Percentiles rank a stretch among this genome's conserved stretches.
phyloP scores from a whole-genome alignment of 30 jellyfish, hydroid and myxozoan genomes.

The Aurelia sp. region DNA sequence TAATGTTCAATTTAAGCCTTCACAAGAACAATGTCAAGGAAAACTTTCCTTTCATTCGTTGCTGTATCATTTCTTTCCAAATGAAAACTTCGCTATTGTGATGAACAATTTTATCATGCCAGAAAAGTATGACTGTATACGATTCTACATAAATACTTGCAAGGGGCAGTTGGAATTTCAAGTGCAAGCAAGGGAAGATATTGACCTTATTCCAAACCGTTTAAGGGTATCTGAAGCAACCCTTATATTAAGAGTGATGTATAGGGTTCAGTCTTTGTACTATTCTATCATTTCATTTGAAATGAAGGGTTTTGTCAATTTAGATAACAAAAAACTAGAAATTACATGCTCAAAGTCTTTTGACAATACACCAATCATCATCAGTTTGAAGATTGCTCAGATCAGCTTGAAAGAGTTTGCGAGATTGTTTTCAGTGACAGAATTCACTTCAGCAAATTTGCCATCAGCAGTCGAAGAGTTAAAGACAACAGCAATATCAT shows the following conservation, averaged over 20 bases:
- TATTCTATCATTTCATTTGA: conserved; percentile 59
- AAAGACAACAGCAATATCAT: conserved; percentile 52
- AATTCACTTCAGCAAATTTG: conserved; percentile 51
- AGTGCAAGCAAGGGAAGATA: conserved; percentile 74
- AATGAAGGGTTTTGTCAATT: conserved; percentile 66
- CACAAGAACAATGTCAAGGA: conserved; percentile 67
- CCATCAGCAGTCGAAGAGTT: conserved; percentile 86
- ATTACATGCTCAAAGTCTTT: conserved; percentile 54
- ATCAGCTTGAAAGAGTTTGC: conserved; percentile 74
- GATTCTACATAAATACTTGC: conserved; percentile 74
- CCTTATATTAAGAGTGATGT: conserved; percentile 49
- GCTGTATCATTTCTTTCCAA: conserved; percentile 76
- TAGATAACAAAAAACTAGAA: conserved; percentile 52
- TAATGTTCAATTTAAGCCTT: conserved; percentile 19
- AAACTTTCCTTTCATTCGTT: conserved; percentile 70
- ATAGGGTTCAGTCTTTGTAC: conserved; percentile 43
- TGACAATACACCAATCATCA: conserved; percentile 57
- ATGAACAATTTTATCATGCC: conserved; percentile 70
- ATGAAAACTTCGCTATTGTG: conserved; percentile 47
- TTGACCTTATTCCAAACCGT: conserved; percentile 88
- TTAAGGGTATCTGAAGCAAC: conserved; percentile 71
- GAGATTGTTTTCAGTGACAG: conserved; percentile 71
- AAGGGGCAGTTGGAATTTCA: conserved; percentile 70
- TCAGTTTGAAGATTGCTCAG: conserved; percentile 53
- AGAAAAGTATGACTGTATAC: conserved; percentile 74